A percentile compares a stretch with the other conserved stretches of the same genome.
phyloP scores from a whole-genome alignment of 23 tunicate genomes.

The Botrylloides violaceus region DNA sequence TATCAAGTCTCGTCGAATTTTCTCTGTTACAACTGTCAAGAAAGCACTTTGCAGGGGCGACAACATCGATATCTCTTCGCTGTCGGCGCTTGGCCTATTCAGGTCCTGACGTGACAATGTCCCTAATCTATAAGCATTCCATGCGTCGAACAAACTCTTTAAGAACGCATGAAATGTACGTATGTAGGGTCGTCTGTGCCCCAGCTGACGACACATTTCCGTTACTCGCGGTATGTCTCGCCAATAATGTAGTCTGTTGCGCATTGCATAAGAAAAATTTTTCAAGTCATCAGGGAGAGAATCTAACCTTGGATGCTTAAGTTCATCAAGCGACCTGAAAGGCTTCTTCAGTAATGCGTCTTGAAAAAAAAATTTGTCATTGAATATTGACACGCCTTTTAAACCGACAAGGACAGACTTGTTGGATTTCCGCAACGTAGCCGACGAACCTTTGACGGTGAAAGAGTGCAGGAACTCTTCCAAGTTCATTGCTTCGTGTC shows the following conservation, averaged over 20 bases:
- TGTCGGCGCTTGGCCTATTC: background rate
- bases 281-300: background rate
- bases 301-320: background rate
- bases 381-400: background rate
- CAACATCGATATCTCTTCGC: background rate
- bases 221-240: too few relatives aligned
- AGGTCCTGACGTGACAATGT: background rate
- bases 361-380: background rate
- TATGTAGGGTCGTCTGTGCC: background rate
- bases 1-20: background rate
- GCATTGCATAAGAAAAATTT: background rate
- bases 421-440: background rate
- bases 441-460: background rate
- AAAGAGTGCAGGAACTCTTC: background rate
- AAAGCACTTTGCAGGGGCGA: background rate
- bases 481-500: too few relatives aligned
- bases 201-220: background rate
- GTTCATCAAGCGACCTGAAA: background rate
- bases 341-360: background rate
- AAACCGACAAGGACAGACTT: background rate
- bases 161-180: background rate
- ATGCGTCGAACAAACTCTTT: background rate
- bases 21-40: background rate
- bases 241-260: background rate
- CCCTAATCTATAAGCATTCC: background rate